Evolutionary conservation across 2,888 invertebrate genomes (phyloP).

Genomic region (Spilosoma lubricipeda): DNA sequence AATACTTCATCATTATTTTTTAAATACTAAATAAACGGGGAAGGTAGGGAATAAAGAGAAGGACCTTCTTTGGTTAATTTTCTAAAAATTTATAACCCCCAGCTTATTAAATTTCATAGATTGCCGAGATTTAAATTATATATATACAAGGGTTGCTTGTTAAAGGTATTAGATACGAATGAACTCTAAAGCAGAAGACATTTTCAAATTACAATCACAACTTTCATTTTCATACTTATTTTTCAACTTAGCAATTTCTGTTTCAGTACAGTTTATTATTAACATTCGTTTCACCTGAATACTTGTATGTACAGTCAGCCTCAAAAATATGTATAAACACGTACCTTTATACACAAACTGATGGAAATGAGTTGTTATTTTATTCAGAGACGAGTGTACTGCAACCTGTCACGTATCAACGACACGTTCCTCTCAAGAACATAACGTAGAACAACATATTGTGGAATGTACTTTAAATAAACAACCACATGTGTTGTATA

Average conservation of each 20-base stretch:
- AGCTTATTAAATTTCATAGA: too few relatives aligned
- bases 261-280: neutral
- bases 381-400: conserved; percentile 42
- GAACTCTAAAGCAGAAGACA: neutral
- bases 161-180: too few relatives aligned
- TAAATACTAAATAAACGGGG: too few relatives aligned
- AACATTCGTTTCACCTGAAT: neutral
- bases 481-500: conserved; percentile 7
- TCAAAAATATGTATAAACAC: conserved; percentile 21
- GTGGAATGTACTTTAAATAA: conserved; percentile 15
- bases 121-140: too few relatives aligned
- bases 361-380: conserved; percentile 48
- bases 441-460: conserved; percentile 7
- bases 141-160: too few relatives aligned
- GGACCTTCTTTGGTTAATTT: too few relatives aligned
- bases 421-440: conserved; percentile 30
- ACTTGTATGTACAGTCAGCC: neutral
- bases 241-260: neutral
- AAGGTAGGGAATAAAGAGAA: too few relatives aligned
- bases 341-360: conserved; percentile 12
- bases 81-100: too few relatives aligned
- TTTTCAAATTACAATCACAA: neutral
- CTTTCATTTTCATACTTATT: neutral
- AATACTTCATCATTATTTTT: too few relatives aligned
- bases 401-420: conserved; percentile 47